Base-by-base conservation (phyloP, 1,140 invertebrate species). In the Hypothenemus hampei region DNA sequence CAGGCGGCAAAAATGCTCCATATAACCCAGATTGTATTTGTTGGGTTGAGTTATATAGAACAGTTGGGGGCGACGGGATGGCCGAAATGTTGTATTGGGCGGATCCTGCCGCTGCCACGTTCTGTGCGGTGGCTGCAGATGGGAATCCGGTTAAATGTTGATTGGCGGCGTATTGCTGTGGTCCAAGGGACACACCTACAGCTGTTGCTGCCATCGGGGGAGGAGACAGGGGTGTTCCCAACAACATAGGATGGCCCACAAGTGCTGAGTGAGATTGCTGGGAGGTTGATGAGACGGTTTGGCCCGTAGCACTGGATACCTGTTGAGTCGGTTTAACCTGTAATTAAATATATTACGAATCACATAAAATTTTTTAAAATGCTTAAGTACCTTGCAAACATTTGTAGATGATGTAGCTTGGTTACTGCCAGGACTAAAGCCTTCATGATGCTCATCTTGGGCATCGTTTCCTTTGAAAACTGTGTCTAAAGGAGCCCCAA, bases 51-150 rank as follows among this genome's bases (percentile, higher is more conserved):
- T 89, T 90, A 49, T 86, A 83, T 4, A 90, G 77, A 18, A 84
- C 80, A 3, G 84, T 83, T 11, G 88, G 88, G 8, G 89, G 88
- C 37, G 87, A 91, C 7, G 89, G 87, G 62, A 87, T 85, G 8
- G 88, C 84, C 21, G 88, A 83, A 63, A 91, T 83, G 3, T 85
- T 83, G 59, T 87, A 89, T 61, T 85, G 84, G 15, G 79, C 69
- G 26, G 57, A 68, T 1, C 39, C 39, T 4, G 55, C 47, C 13
- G 44, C 33, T 7, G 35, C 44, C 29, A 46, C 47, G 6, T 36
- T 29, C n/a, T 57, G 54, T 3, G 47, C 55, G 7, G 52, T 10
- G n/a, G 52, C 31, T 6, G 40, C 44, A 7, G 48, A 77, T 75
- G 78, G 78, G 71, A 80, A 80, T 64, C 78, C 76, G 35, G 52